These are phyloP conservation scores for Chondrosia reniformis DNA, from an alignment of 37 sponge, comb jelly and placozoan species.

Conservation along the genomic window DNA sequence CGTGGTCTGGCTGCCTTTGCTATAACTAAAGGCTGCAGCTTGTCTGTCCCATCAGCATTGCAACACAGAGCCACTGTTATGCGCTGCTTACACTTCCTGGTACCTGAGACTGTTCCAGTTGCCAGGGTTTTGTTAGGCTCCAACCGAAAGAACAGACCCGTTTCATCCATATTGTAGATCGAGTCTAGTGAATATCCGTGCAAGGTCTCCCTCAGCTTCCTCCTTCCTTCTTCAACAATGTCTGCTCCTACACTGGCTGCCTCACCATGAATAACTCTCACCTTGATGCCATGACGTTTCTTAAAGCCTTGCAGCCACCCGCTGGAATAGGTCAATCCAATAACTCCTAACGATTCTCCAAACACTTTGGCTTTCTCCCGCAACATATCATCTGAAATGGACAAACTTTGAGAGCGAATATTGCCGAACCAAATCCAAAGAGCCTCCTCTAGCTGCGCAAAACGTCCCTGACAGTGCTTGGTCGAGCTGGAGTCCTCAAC, in stretches of 20 bases:
- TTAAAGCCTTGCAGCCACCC: no score
- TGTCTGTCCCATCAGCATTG: constrained; percentile 21
- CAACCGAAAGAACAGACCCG: constrained; percentile 7
- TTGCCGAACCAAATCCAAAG: constrained; percentile 13
- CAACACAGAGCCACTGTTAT: constrained; percentile 15
- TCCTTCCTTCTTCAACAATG: background rate
- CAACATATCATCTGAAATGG: background rate
- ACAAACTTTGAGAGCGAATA: background rate
- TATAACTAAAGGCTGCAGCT: constrained; percentile 26
- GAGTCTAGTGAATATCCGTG: constrained; percentile 2
- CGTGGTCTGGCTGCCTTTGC: constrained; percentile 9
- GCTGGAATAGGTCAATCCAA: no score
- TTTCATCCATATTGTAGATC: constrained; percentile 16
- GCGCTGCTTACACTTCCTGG: constrained; percentile 21
- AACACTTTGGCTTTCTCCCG: constrained; percentile 2
- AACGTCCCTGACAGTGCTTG: background rate
- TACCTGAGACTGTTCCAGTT: constrained; percentile 5
- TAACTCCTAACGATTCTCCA: background rate
- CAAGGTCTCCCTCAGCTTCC: background rate
- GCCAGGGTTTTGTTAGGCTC: constrained; percentile 13
- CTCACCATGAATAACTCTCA: constrained; percentile 17
- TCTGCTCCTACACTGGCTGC: constrained; percentile 10
- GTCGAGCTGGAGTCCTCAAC: constrained; percentile 4
- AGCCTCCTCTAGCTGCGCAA: background rate
- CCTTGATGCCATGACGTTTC: constrained; percentile 23